Evolutionary conservation across 2,888 invertebrate genomes (phyloP), one percentile per base, ranked within the genome.

Genomic region (Trichopria drosophilae): DNA sequence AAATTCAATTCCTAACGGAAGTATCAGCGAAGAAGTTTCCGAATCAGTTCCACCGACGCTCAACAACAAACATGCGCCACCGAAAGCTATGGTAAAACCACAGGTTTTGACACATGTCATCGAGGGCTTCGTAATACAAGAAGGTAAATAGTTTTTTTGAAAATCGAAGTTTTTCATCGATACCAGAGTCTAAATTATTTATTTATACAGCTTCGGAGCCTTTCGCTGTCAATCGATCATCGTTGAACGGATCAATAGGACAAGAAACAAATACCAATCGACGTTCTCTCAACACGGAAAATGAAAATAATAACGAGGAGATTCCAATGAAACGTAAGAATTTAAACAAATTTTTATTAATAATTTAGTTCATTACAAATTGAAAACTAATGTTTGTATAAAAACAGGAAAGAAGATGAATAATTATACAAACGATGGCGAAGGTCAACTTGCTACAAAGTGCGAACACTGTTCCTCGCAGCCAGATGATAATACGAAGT

Each of bases 51-150:
- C 71, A 12, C 61, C 71, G 10, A 61, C 63, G 3, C 61, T 68
- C 6, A 64, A 58, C 18, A 69, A 57, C 48, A 73, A 68, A 53
- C 68, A 71, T 53, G 67, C 76, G n/a, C 80, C 90, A 26, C 90
- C 90, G 13, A 91, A 92, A 73, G 94, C 93, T 1, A 88, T 94
- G 85, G 93, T 95, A 10, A 95, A 94, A 73, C 95, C 95, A 0
- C 93, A 94, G 71, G 92, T 97, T 6, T 79, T 97, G 42, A 96
- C 96, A 0, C 97, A 97, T 73, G 93, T 96, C 18, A 96, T 97
- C 56, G 96, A 95, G 73, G 96, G 95, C 42, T 96, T 93, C 75
- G 91, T 97, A 6, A 96, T 97, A 61, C 94, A 95, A 73, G 97
- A 97, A 79, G 93, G 82, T 72, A 78, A 48, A 26, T 23, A 18